Conservation (phyloP, 2,888 invertebrate genomes). For the Tetanocera ferruginea region DNA sequence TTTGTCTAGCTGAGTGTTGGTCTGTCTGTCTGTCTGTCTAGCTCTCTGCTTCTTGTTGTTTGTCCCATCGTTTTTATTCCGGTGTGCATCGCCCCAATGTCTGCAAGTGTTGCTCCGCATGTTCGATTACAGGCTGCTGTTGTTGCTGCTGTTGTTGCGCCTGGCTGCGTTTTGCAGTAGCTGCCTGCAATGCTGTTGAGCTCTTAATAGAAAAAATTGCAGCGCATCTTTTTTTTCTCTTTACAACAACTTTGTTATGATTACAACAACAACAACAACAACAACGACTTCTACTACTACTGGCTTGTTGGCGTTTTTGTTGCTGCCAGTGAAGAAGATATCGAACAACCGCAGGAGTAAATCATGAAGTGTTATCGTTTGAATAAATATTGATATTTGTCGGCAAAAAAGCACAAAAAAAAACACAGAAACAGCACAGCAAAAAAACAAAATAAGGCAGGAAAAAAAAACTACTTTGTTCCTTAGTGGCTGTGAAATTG, state of each 20-base stretch:
- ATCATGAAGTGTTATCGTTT: conserved; percentile 68
- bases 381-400: conserved; percentile 66
- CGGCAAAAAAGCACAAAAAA: conserved; percentile 8
- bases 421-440: not conserved
- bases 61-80: not conserved
- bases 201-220: conserved; percentile 33
- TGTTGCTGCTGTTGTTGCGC: not conserved
- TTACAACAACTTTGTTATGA: not conserved
- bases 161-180: conserved; percentile 26
- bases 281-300: conserved; percentile 1
- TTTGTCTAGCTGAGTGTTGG: not conserved
- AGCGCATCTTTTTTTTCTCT: not conserved
- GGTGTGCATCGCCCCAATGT: not conserved
- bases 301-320: conserved; percentile 12
- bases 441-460: not conserved
- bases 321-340: conserved; percentile 3
- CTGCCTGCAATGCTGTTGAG: conserved; percentile 20
- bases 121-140: not conserved
- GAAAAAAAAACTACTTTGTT: not conserved
- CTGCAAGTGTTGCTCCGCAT: conserved; percentile 31
- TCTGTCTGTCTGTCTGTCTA: not conserved
- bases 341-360: conserved; percentile 51
- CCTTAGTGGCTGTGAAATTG: not conserved
- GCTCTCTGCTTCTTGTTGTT: conserved; percentile 1
- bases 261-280: conserved; percentile 21